Evolutionary conservation across 1,140 invertebrate genomes (phyloP).

Genomic region (Daktulosphaira vitifoliae): DNA sequence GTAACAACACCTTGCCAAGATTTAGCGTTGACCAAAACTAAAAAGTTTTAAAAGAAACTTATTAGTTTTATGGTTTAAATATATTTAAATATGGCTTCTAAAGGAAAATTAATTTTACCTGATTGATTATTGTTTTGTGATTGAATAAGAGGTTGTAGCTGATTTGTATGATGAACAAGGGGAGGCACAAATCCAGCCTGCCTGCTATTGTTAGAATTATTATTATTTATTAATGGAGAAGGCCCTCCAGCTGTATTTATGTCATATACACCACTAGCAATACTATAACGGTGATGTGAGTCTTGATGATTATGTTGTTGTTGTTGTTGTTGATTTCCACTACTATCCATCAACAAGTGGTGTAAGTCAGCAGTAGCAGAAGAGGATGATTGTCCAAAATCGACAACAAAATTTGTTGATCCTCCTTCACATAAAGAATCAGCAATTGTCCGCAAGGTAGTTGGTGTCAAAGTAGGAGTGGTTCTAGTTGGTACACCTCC

Average conservation of each 20-base stretch:
- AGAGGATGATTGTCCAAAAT: slow-evolving; percentile 74
- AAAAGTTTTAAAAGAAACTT: no score
- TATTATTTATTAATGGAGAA: neutral
- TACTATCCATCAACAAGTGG: slow-evolving; percentile 39
- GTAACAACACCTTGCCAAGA: slow-evolving; percentile 44
- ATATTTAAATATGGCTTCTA: no score
- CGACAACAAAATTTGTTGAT: slow-evolving; percentile 55
- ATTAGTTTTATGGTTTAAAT: no score
- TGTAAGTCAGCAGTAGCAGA: slow-evolving; percentile 76
- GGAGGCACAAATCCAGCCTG: slow-evolving; percentile 11
- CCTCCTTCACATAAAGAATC: slow-evolving; percentile 59
- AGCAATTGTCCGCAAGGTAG: slow-evolving; percentile 77
- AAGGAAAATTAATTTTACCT: slow-evolving; percentile 12
- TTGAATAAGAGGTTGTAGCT: slow-evolving; percentile 38
- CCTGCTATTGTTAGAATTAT: slow-evolving; percentile 2
- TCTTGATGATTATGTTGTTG: neutral
- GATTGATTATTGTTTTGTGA: neutral
- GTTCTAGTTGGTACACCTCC: slow-evolving; percentile 78
- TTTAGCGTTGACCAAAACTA: slow-evolving; percentile 42
- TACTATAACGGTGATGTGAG: neutral
- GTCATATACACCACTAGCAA: no score
- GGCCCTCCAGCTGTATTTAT: no score
- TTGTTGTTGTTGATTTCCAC: slow-evolving; percentile 17
- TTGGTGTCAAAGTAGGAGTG: slow-evolving; percentile 87
- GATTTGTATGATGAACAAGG: slow-evolving; percentile 27